Conservation (phyloP, 2,113 vertebrate genomes). For the Neogobius melanostomus region DNA sequence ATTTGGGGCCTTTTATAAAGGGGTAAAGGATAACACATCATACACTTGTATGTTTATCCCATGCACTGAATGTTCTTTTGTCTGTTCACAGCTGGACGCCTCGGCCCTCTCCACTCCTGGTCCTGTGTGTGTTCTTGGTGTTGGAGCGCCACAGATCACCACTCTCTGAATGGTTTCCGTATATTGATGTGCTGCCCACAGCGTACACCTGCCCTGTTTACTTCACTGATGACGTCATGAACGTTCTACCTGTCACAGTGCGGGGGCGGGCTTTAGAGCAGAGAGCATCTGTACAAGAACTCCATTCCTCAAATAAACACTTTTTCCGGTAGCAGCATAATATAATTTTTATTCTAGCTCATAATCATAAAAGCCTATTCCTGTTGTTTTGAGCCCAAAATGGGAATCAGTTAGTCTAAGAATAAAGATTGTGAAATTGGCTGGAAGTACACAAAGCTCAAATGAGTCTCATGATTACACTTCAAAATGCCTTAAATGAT, state of each 20-base stretch:
- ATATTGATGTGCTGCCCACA: conserved; percentile 84
- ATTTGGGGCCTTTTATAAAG: conserved; percentile 81
- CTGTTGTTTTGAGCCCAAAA: background rate
- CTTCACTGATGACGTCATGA: conserved; percentile 67
- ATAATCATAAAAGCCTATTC: background rate
- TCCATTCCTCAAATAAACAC: conserved; percentile 70
- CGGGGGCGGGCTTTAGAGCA: conserved; percentile 77
- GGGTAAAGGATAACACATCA: conserved; percentile 67
- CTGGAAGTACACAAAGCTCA: too few relatives aligned
- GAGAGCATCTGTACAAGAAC: conserved; percentile 64
- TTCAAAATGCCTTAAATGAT: too few relatives aligned
- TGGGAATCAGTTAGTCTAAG: too few relatives aligned
- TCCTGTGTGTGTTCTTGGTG: conserved; percentile 87
- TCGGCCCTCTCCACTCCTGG: conserved; percentile 81
- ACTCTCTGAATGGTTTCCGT: conserved; percentile 85
- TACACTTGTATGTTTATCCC: background rate
- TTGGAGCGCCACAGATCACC: conserved; percentile 80
- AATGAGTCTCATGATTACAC: too few relatives aligned
- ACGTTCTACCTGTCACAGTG: conserved; percentile 76
- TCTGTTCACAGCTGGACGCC: conserved; percentile 66
- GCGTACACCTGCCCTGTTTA: conserved; percentile 85
- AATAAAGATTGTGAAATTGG: too few relatives aligned
- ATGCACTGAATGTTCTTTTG: background rate
- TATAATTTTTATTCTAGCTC: background rate
- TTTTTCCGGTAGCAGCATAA: conserved; percentile 76